Evolutionary conservation across 1,140 invertebrate species (phyloP).

Genomic region (Orius laevigatus): DNA sequence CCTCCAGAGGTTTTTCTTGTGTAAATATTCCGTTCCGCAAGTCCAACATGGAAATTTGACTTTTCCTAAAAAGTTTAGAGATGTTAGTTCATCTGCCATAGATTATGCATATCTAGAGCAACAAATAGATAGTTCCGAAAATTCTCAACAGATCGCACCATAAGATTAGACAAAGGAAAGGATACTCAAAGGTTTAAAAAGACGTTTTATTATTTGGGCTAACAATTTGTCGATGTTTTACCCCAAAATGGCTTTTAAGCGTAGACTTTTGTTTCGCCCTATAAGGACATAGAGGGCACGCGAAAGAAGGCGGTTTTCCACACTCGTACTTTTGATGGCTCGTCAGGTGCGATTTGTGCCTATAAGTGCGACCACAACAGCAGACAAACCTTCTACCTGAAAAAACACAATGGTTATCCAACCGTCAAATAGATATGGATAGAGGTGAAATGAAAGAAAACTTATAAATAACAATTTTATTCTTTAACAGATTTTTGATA

Average conservation of each 20-base stretch:
- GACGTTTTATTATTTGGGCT: background rate
- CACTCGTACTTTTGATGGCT: conserved; percentile 30
- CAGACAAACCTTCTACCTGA: conserved; percentile 28
- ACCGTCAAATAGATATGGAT: too few relatives aligned
- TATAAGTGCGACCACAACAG: conserved; percentile 20
- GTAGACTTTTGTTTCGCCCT: conserved; percentile 25
- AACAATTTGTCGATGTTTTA: conserved; percentile 27
- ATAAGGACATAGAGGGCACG: conserved; percentile 27
- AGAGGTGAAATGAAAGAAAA: background rate
- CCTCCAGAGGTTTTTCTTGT: too few relatives aligned
- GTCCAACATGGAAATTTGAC: too few relatives aligned
- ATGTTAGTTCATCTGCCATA: too few relatives aligned
- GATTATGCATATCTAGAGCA: too few relatives aligned
- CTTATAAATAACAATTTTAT: too few relatives aligned
- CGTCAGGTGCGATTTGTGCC: conserved; percentile 21
- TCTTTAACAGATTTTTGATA: too few relatives aligned
- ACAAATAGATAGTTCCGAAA: too few relatives aligned
- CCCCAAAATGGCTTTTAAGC: conserved; percentile 27
- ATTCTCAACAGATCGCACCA: too few relatives aligned
- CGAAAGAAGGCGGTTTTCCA: conserved; percentile 26
- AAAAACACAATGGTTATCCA: background rate
- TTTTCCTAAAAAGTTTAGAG: too few relatives aligned
- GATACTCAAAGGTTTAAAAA: background rate
- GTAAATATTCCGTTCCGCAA: too few relatives aligned
- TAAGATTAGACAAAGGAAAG: too few relatives aligned